phyloP scores from a whole-genome alignment of 2,797 vertebrate species.

The Takifugu ocellatus region DNA sequence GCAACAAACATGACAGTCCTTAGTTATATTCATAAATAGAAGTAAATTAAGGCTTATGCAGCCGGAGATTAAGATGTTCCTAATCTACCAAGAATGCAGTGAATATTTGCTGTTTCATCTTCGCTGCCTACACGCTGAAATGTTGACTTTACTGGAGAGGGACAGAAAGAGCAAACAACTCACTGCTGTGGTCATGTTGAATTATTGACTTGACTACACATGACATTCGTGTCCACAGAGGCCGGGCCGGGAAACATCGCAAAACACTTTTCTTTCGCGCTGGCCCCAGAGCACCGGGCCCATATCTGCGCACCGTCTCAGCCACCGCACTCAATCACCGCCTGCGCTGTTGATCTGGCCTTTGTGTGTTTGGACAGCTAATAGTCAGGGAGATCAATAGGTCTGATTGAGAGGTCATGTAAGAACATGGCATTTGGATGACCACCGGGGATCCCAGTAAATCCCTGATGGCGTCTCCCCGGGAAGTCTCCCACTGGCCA shows the following conservation, averaged over 20 bases:
- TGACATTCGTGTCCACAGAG: conserved; percentile 20
- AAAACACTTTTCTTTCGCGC: conserved; percentile 13
- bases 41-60: background rate
- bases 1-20: no score
- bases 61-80: background rate
- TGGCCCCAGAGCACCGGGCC: conserved; percentile 17
- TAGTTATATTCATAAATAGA: no score
- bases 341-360: conserved; percentile 48
- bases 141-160: conserved; percentile 40
- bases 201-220: conserved; percentile 38
- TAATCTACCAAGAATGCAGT: conserved; percentile 4
- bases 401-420: conserved; percentile 71
- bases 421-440: conserved; percentile 62
- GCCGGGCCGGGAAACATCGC: conserved; percentile 2
- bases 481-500: background rate
- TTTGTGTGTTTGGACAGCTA: conserved; percentile 60
- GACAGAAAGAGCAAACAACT: conserved; percentile 30
- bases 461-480: conserved; percentile 33
- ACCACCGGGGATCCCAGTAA: conserved; percentile 50
- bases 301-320: conserved; percentile 12
- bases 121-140: conserved; percentile 15
- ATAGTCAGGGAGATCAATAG: conserved; percentile 66
- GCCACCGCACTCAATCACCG: conserved; percentile 38
- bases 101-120: conserved; percentile 24
- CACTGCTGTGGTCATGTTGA: conserved; percentile 23